Evolutionary conservation across 2,113 vertebrate species (phyloP).

Genomic region (Poeciliopsis retropinna): DNA sequence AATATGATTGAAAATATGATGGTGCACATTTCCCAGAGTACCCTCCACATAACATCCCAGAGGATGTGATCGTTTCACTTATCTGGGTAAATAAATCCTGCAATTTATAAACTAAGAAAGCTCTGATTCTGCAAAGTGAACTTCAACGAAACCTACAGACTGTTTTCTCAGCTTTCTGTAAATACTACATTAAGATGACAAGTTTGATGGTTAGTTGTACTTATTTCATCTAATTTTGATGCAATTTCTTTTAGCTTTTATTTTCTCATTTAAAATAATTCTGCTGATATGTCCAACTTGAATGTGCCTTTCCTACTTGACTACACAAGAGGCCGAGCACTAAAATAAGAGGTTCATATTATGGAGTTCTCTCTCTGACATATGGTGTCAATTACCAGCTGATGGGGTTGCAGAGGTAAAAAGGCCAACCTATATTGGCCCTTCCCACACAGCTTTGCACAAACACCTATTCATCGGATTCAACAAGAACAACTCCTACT

Average conservation of each 20-base stretch:
- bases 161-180: background rate
- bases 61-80: background rate
- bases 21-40: too few species aligned
- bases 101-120: background rate
- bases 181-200: background rate
- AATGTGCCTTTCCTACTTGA: conserved; percentile 11
- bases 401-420: conserved; percentile 67
- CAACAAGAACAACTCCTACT: conserved; percentile 56
- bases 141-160: background rate
- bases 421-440: conserved; percentile 70
- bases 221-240: too few species aligned
- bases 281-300: background rate
- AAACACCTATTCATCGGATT: conserved; percentile 73
- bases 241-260: background rate
- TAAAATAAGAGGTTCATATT: conserved; percentile 45
- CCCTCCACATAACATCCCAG: background rate
- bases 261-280: background rate
- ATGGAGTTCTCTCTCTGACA: conserved; percentile 63
- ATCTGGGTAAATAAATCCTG: background rate
- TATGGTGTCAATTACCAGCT: conserved; percentile 77
- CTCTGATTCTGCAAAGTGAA: background rate
- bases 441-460: conserved; percentile 68
- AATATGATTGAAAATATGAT: too few species aligned
- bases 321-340: conserved; percentile 13
- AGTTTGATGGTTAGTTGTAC: background rate